Evolutionary conservation across 1,140 invertebrate species (phyloP).

Genomic region (Idris sp.): DNA sequence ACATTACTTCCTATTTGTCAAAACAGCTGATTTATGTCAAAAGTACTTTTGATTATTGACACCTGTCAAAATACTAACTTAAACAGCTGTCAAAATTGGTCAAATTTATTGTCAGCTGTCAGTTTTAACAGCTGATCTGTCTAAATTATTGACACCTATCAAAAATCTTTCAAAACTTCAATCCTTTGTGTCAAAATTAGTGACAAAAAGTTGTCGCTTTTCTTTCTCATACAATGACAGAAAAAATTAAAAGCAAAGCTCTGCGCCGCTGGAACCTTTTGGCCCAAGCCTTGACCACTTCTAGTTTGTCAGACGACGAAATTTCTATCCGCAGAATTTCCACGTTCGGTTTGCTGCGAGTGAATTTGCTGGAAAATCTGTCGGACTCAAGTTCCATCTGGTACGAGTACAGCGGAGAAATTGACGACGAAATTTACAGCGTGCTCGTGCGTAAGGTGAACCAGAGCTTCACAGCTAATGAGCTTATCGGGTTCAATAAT

Average conservation of each 20-base stretch:
- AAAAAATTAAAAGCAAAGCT: constrained; percentile 74
- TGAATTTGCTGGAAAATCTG: constrained; percentile 64
- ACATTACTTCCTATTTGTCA: too few species aligned
- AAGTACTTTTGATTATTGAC: too few species aligned
- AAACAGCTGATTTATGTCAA: too few species aligned
- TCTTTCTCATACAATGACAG: constrained; percentile 21
- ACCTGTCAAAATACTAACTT: too few species aligned
- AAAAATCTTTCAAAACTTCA: too few species aligned
- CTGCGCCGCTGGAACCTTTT: constrained; percentile 84
- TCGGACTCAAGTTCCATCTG: constrained; percentile 67
- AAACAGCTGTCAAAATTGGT: too few species aligned
- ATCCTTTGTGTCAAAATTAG: too few species aligned
- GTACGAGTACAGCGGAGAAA: constrained; percentile 78
- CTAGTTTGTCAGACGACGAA: constrained; percentile 73
- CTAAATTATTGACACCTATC: too few species aligned
- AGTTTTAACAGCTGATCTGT: too few species aligned
- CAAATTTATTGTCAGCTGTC: too few species aligned
- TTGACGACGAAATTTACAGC: constrained; percentile 75
- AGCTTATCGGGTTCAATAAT: constrained; percentile 91
- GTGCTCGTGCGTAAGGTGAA: constrained; percentile 81
- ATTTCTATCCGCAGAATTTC: constrained; percentile 80
- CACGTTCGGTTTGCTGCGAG: constrained; percentile 79
- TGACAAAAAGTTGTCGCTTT: too few species aligned
- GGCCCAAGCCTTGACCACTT: constrained; percentile 81
- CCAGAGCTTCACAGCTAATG: constrained; percentile 82